Evolutionary conservation across 2,797 vertebrate species (phyloP).

Genomic region (Scleropages formosus): DNA sequence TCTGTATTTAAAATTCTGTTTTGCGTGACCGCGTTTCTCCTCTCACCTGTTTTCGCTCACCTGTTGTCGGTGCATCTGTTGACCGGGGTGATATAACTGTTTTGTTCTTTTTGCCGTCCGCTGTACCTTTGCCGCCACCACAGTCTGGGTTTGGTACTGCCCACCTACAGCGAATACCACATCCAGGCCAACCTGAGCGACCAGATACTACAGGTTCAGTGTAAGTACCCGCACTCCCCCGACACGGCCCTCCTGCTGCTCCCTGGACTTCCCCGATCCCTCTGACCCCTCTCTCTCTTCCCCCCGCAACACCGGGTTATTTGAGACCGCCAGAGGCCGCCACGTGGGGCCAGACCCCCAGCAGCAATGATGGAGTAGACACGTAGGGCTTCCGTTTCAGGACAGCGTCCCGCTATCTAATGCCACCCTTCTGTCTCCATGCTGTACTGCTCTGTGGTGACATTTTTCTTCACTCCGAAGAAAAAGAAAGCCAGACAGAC

Average conservation of each 20-base stretch:
- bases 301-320: conserved; percentile 40
- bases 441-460: conserved; percentile 75
- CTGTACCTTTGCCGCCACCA: conserved; percentile 45
- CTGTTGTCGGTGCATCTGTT: neutral
- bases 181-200: conserved; percentile 97
- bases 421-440: conserved; percentile 68
- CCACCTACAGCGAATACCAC: conserved; percentile 94
- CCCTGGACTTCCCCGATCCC: conserved; percentile 24
- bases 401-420: conserved; percentile 9
- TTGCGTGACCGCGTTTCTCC: conserved; percentile 15
- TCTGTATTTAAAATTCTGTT: neutral
- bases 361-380: conserved; percentile 19
- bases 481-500: conserved; percentile 71
- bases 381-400: conserved; percentile 25
- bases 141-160: conserved; percentile 94
- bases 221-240: conserved; percentile 82
- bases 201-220: conserved; percentile 99
- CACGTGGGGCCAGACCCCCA: conserved; percentile 45
- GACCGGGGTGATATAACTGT: conserved; percentile 10
- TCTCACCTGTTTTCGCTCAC: conserved; percentile 16
- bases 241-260: conserved; percentile 32
- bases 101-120: conserved; percentile 26
- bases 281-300: conserved; percentile 24
- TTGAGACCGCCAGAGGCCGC: conserved; percentile 55
- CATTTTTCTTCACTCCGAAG: conserved; percentile 76